These are phyloP conservation scores for Aleiodes leptofemur DNA, from an alignment of 2,888 invertebrate species.

Conservation along the genomic window DNA sequence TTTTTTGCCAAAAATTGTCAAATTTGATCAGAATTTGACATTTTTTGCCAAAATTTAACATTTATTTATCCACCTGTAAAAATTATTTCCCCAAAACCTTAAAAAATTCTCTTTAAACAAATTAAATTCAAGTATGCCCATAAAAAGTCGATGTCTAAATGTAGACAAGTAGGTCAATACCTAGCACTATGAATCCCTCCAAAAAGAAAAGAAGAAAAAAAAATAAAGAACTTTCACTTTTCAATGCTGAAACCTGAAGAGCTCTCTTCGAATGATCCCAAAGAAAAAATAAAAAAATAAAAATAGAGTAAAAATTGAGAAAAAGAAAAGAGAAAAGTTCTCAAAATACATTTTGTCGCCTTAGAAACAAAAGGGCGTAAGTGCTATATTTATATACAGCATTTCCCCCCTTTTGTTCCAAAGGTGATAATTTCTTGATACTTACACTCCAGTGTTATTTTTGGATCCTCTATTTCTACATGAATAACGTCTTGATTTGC, in stretches of 20 bases:
- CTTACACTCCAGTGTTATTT: conserved; percentile 82
- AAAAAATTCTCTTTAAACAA: not conserved
- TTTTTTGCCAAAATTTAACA: no score
- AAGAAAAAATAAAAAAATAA: conserved; percentile 42
- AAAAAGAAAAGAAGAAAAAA: conserved; percentile 42
- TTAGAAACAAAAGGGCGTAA: no score
- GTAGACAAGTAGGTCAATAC: conserved; percentile 57
- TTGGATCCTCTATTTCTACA: conserved; percentile 84
- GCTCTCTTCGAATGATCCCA: conserved; percentile 4
- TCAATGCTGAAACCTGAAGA: conserved; percentile 27
- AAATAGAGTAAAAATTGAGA: conserved; percentile 24
- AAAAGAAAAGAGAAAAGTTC: conserved; percentile 17
- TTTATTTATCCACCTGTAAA: no score
- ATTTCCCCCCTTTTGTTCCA: not conserved
- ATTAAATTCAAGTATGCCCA: conserved; percentile 29
- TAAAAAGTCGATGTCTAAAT: conserved; percentile 51
- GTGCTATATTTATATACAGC: no score
- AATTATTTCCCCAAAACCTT: no score
- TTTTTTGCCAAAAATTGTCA: no score
- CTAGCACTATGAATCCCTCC: conserved; percentile 45
- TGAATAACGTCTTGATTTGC: conserved; percentile 80
- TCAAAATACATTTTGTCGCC: no score
- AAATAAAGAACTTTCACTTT: conserved; percentile 55
- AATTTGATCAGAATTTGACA: no score
- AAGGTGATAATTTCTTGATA: conserved; percentile 23